Conservation (phyloP, 2,113 vertebrate species). For the Paradoxurus hermaphroditus region DNA sequence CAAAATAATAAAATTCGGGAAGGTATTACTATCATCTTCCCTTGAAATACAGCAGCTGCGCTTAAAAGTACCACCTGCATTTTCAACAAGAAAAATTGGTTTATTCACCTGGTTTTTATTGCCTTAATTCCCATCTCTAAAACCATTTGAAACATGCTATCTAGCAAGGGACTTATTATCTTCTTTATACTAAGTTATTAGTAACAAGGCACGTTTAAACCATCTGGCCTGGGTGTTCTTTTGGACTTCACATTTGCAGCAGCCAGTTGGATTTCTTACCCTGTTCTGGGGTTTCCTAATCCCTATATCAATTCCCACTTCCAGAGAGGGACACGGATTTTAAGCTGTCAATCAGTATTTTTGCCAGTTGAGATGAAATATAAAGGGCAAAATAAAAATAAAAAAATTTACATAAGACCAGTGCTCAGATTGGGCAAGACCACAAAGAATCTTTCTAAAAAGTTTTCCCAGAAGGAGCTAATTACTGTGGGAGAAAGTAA, state of each 20-base stretch:
- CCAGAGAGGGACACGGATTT: slow-evolving; percentile 70
- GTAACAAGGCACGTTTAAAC: slow-evolving; percentile 79
- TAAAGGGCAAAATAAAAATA: slow-evolving; percentile 58
- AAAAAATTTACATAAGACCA: slow-evolving; percentile 74
- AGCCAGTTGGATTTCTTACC: slow-evolving; percentile 76
- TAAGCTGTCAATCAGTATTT: slow-evolving; percentile 81
- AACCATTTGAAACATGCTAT: slow-evolving; percentile 77
- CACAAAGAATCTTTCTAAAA: slow-evolving; percentile 62
- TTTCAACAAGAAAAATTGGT: slow-evolving; percentile 70
- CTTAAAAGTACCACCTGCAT: slow-evolving; percentile 67
- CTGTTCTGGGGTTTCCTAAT: slow-evolving; percentile 80
- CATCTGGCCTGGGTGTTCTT: slow-evolving; percentile 80
- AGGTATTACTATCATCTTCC: slow-evolving; percentile 55
- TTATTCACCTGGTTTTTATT: slow-evolving; percentile 78
- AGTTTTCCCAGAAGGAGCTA: slow-evolving; percentile 70
- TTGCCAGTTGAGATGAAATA: slow-evolving; percentile 81
- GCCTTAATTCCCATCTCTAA: slow-evolving; percentile 81
- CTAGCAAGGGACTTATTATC: slow-evolving; percentile 79
- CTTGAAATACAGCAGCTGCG: slow-evolving; percentile 66
- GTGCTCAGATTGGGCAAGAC: slow-evolving; percentile 71
- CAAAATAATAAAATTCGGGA: slow-evolving; percentile 56
- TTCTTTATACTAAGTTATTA: slow-evolving; percentile 80
- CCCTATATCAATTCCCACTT: slow-evolving; percentile 76
- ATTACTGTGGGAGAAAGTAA: slow-evolving; percentile 67
- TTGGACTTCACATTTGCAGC: slow-evolving; percentile 77